Evolutionary conservation across 2,888 invertebrate species (phyloP).

Genomic region (Eudemis profundana): DNA sequence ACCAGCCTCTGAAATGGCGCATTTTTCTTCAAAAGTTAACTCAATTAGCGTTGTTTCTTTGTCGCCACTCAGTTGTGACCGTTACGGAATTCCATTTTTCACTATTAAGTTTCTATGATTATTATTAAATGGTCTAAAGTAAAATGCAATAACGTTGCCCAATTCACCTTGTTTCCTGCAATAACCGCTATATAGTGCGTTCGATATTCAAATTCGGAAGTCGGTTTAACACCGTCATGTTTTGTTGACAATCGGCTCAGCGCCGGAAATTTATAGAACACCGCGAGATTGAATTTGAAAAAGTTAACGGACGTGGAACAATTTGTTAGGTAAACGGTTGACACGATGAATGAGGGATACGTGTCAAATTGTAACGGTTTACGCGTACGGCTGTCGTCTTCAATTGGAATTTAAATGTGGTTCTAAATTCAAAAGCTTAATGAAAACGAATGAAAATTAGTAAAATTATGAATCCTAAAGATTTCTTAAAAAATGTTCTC

Average conservation of each 20-base stretch:
- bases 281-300: constrained; percentile 64
- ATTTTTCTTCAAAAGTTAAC: constrained; percentile 50
- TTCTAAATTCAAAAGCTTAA: not conserved
- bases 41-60: constrained; percentile 37
- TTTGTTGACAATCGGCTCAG: constrained; percentile 74
- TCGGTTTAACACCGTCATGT: constrained; percentile 70
- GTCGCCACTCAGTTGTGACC: constrained; percentile 53
- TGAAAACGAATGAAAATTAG: not conserved
- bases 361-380: constrained; percentile 64
- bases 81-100: constrained; percentile 54
- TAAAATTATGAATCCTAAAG: not conserved
- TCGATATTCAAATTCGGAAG: constrained; percentile 65
- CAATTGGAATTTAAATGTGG: constrained; percentile 16
- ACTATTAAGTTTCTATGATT: constrained; percentile 37
- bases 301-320: constrained; percentile 60
- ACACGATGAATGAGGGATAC: constrained; percentile 59
- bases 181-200: constrained; percentile 53
- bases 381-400: constrained; percentile 32
- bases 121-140: constrained; percentile 19
- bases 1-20: constrained; percentile 29
- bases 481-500: not conserved
- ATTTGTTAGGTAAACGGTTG: constrained; percentile 59
- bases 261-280: constrained; percentile 68
- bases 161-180: constrained; percentile 48
- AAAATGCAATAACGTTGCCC: constrained; percentile 48